Evolutionary conservation across 1,140 invertebrate species (phyloP).

Genomic region (Drosophila rufa): DNA sequence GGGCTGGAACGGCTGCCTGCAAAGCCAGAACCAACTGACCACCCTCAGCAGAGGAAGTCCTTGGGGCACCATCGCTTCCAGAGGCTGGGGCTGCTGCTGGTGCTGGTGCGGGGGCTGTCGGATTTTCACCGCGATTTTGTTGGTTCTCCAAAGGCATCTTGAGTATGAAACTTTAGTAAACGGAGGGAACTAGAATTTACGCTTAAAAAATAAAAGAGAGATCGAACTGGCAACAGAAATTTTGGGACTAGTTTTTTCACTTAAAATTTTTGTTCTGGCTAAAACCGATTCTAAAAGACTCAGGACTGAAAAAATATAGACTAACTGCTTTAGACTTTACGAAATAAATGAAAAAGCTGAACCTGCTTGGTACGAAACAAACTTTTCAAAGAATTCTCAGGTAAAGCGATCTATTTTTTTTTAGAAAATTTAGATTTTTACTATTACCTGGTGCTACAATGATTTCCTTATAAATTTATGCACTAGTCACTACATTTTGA

Average conservation of each 20-base stretch:
- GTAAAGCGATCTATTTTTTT: too few species aligned
- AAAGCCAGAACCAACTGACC: too few species aligned
- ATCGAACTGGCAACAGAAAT: background rate
- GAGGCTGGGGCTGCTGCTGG: too few species aligned
- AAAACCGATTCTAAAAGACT: conserved; percentile 27
- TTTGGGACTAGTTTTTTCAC: conserved; percentile 6
- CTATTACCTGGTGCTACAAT: too few species aligned
- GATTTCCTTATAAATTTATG: too few species aligned
- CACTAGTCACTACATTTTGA: too few species aligned
- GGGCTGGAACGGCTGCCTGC: background rate
- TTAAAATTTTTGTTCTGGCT: conserved; percentile 62
- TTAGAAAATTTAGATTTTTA: too few species aligned
- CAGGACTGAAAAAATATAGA: background rate
- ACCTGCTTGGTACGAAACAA: background rate
- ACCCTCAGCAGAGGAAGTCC: background rate
- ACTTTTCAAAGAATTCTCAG: too few species aligned
- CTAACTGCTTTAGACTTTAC: background rate
- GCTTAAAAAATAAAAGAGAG: background rate
- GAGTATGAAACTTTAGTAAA: background rate
- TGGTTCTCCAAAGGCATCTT: background rate
- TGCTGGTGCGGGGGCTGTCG: background rate
- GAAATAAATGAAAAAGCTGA: background rate
- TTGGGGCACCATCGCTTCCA: background rate
- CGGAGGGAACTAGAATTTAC: background rate
- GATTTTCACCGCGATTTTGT: background rate